Base-by-base conservation (phyloP, 2,888 invertebrate genomes). In the Apamea monoglypha region DNA sequence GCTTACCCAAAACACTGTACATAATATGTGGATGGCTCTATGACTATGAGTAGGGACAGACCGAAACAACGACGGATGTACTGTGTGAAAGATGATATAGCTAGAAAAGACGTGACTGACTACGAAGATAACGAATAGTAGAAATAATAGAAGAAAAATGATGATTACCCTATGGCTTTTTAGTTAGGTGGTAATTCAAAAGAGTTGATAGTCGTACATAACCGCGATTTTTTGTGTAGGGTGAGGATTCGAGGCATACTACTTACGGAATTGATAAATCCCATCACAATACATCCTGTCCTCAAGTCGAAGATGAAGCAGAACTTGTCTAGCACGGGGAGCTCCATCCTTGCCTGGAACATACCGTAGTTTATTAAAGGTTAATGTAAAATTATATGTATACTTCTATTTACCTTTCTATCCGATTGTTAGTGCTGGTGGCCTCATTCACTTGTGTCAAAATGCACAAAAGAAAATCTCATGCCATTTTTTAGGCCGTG, bases 311-410 rank as follows among this genome's bases (percentile, higher is more conserved):
- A 94, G 77, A 96, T 92, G 85, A 96, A 96, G 86, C 96, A 96
- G 88, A 95, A 96, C 86, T 95, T 96, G 83, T 96, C 96, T 85
- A 96, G 82, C 14, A 96, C 96, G 3, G 96, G 96, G 5, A 96
- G 93, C 93, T 96, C 96, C 96, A 96, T 96, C 87, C 91, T 95
- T 73, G 93, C 93, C 95, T 95, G 90, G 89, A 84, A 83, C 36
- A 66, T 40, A 29, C 29, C 12, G 4, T 14, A 21, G 25, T 21
- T 64, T 10, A 21, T 32, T 25, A 66, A 14, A 18, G n/a, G 8
- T 44, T 25, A 53, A 53, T 21, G 25, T 25, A 40, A 6, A 25
- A 32, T 32, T 32, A 8, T 8, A 25, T 14, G 2, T 0, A 16
- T 8, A 10, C 1, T 4, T 32, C 16, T 16, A 32, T 53, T 53